phyloP scores from a whole-genome alignment of 2,888 invertebrate genomes.

The Syrista parreyssii region DNA sequence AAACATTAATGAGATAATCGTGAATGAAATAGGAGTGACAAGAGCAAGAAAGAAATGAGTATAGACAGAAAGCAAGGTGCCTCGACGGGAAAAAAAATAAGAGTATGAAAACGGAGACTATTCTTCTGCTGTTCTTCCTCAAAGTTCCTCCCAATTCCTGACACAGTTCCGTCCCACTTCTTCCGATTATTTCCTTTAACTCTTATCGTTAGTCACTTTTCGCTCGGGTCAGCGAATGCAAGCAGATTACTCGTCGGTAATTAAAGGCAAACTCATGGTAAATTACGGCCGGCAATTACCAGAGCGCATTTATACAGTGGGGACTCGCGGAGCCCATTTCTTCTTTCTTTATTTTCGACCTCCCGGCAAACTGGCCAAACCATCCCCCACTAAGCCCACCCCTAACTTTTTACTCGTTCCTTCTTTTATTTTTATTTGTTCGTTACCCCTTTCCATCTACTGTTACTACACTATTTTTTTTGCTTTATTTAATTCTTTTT shows the following conservation, averaged over 20 bases:
- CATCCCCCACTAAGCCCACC: too few relatives aligned
- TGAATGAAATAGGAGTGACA: too few relatives aligned
- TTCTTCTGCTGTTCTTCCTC: too few relatives aligned
- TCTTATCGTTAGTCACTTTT: background rate
- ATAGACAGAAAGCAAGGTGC: background rate
- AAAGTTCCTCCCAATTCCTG: too few relatives aligned
- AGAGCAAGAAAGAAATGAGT: background rate
- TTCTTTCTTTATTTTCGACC: slow-evolving; percentile 17
- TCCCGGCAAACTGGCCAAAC: slow-evolving; percentile 9
- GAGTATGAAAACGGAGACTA: too few relatives aligned
- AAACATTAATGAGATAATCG: too few relatives aligned
- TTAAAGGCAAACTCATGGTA: slow-evolving; percentile 43
- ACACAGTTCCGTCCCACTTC: too few relatives aligned
- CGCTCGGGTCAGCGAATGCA: slow-evolving; percentile 20
- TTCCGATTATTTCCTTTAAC: background rate
- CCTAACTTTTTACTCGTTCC: too few relatives aligned
- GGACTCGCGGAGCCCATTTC: slow-evolving; percentile 22
- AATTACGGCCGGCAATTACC: slow-evolving; percentile 41
- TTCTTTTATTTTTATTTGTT: too few relatives aligned
- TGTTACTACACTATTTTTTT: too few relatives aligned
- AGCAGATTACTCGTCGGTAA: slow-evolving; percentile 40
- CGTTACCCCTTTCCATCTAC: too few relatives aligned
- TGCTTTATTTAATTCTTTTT: too few relatives aligned
- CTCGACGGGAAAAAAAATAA: background rate
- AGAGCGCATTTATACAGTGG: slow-evolving; percentile 30